These are phyloP conservation scores for Limnephilus lunatus DNA, from an alignment of 2,888 invertebrate genomes.

Conservation along the genomic window DNA sequence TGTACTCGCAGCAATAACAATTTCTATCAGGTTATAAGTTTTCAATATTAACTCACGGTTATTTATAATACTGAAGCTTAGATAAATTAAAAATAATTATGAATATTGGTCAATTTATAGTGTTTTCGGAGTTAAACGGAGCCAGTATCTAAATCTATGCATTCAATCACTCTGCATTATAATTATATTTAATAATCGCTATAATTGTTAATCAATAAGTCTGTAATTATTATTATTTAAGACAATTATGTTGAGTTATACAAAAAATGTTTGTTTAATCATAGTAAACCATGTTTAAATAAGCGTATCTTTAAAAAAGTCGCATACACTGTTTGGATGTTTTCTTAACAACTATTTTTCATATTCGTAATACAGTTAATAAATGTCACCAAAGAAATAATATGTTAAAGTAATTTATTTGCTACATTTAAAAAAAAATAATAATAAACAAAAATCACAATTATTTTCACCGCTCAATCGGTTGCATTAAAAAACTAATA, in stretches of 20 bases:
- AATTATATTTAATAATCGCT: background rate
- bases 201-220: background rate
- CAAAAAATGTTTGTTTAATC: background rate
- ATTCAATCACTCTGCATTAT: background rate
- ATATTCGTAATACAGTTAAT: background rate
- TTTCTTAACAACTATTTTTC: background rate
- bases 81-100: background rate
- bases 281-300: background rate
- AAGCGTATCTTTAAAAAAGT: background rate
- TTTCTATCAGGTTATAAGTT: background rate
- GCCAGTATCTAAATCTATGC: background rate
- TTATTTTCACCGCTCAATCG: background rate
- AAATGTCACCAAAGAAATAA: background rate
- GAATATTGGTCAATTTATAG: conserved; percentile 15
- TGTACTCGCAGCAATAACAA: background rate
- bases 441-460: background rate
- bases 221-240: background rate
- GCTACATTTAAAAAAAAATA: background rate
- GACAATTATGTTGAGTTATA: background rate
- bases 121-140: background rate
- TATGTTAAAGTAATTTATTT: background rate
- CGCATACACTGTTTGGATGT: background rate
- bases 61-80: conserved; percentile 24
- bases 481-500: conserved; percentile 29
- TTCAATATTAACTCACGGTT: background rate